Evolutionary conservation across 2,113 vertebrate species (phyloP).

Genomic region (Isichthys henryi): DNA sequence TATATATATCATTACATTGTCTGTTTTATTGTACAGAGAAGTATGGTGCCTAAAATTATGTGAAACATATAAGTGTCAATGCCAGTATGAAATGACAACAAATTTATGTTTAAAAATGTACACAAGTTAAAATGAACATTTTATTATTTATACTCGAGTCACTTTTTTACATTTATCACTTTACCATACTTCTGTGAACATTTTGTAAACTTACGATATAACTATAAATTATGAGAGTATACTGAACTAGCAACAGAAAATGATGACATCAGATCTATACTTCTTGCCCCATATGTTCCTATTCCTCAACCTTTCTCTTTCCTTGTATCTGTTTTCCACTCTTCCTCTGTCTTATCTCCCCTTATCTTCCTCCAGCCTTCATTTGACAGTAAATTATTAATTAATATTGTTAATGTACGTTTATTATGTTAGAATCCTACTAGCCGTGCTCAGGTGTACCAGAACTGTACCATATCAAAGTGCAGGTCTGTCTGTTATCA

Average conservation of each 20-base stretch:
- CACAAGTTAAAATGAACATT: background rate
- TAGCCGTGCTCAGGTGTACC: background rate
- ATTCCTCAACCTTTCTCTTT: background rate
- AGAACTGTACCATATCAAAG: background rate
- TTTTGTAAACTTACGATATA: background rate
- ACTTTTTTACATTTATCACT: background rate
- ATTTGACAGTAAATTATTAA: background rate
- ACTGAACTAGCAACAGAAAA: background rate
- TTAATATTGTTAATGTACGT: background rate
- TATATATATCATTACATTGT: background rate
- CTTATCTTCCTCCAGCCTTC: background rate
- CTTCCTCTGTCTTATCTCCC: background rate
- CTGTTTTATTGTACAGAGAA: background rate
- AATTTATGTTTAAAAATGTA: background rate
- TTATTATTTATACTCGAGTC: background rate
- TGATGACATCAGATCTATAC: background rate
- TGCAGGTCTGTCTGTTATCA: background rate
- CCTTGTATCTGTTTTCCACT: background rate
- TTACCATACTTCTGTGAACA: background rate
- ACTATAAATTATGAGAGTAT: background rate
- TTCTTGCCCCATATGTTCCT: background rate
- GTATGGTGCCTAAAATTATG: background rate
- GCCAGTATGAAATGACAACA: background rate
- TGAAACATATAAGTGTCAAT: background rate
- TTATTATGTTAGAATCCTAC: background rate